Base-by-base conservation (phyloP, 2,888 invertebrate species). In the Adela reaumurella region DNA sequence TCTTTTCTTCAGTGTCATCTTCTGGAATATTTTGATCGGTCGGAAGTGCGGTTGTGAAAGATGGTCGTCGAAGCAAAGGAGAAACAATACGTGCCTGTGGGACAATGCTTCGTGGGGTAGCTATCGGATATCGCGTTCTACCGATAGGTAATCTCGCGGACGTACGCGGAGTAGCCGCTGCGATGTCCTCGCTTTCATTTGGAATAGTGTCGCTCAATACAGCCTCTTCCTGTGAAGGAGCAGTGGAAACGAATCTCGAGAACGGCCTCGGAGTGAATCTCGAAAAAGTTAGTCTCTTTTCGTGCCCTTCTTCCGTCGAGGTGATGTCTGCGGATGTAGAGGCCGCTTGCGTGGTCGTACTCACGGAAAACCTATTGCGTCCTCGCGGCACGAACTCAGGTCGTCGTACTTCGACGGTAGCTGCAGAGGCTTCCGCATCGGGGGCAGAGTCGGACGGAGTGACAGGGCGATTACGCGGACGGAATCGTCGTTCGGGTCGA, bases 261-360 rank as follows among this genome's bases (percentile, higher is more conserved):
- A 79, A 80, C 10, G 80, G 78, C 41, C 79, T 64, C 14, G 79
- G 78, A 5, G 76, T 62, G 52, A 79, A 78, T 55, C 74, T 66
- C 19, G 70, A 59, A 52, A 78, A 70, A 8, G 68, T 63, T 6
- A 70, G 74, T 28, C 70, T 61, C 56, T 64, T 66, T 53, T 35
- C 35, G 3, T 60, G 62, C 49, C 54, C 43, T 11, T 64, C 47
- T 49, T 65, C 64, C 17, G 65, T 62, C 14, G 54, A 35, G 11
- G 24, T 4, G 8, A 35, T 14, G 14, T 35, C 54, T 1, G 16
- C 8, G 2, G 46, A 35, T 35, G 56, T 52, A 24, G 61, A 50
- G 28, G 62, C 53, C 11, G 62, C 50, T 53, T 68, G 3, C 65
- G 68, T 67, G 2, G 24, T 43, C 2, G 69, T 62, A 49, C 60